phyloP scores from a whole-genome alignment of 2,797 vertebrate species.

The Fratercula arctica region DNA sequence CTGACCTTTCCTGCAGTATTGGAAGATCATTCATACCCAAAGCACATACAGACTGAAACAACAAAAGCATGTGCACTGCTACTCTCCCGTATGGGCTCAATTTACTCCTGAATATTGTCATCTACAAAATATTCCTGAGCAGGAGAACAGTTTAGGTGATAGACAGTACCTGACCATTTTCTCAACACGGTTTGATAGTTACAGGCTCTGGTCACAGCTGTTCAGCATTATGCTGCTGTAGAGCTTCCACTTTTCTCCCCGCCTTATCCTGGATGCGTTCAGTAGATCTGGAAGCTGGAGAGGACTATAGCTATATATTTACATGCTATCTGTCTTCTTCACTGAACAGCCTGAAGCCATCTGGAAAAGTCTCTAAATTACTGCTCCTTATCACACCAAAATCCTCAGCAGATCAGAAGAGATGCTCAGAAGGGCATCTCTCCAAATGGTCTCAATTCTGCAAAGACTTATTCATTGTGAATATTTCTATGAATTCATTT shows the following conservation, averaged over 20 bases:
- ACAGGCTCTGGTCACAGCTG: background rate
- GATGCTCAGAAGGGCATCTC: background rate
- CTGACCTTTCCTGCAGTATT: background rate
- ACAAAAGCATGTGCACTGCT: background rate
- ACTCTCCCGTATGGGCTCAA: background rate
- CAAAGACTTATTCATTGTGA: background rate
- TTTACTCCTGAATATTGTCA: background rate
- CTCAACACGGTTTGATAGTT: background rate
- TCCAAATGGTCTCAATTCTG: background rate
- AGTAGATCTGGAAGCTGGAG: background rate
- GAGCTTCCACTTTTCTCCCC: background rate
- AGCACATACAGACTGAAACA: background rate
- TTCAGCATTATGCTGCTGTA: background rate
- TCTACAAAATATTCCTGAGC: background rate
- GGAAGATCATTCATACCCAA: background rate
- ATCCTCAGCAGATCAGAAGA: background rate
- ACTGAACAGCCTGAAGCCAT: conserved; percentile 6
- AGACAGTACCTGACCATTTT: background rate
- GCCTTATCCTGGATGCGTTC: background rate
- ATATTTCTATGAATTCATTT: background rate
- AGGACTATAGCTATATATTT: background rate
- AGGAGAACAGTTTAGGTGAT: background rate
- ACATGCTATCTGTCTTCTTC: background rate
- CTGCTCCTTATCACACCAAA: background rate
- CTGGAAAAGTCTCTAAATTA: background rate